Conservation (phyloP, 2,888 invertebrate species). For the Campoletis raptor region DNA sequence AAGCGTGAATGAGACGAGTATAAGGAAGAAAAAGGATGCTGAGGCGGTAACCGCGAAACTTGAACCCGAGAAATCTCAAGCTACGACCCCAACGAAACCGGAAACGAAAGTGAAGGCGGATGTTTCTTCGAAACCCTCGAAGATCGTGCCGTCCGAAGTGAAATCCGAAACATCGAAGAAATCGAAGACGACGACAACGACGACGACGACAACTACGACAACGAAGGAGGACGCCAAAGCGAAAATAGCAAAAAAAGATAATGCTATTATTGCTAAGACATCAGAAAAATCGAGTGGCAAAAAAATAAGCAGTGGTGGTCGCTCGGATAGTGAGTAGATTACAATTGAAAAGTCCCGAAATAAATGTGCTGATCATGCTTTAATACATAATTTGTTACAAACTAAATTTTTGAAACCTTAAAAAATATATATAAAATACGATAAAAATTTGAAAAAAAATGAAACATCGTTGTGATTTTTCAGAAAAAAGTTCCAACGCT, state of each 20-base stretch:
- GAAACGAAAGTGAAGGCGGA: slow-evolving; percentile 69
- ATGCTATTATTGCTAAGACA: slow-evolving; percentile 45
- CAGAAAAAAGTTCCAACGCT: slow-evolving; percentile 76
- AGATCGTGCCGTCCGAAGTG: slow-evolving; percentile 39
- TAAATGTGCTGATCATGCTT: not conserved
- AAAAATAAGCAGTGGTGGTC: slow-evolving; percentile 65
- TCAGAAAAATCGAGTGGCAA: slow-evolving; percentile 47
- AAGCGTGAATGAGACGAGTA: slow-evolving; percentile 64
- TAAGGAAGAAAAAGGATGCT: slow-evolving; percentile 9
- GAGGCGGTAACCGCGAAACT: slow-evolving; percentile 34
- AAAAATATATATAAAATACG: not conserved
- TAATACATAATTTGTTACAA: not conserved
- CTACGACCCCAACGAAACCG: slow-evolving; percentile 53
- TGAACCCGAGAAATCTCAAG: slow-evolving; percentile 43
- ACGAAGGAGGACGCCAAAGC: slow-evolving; percentile 47
- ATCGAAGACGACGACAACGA: slow-evolving; percentile 41
- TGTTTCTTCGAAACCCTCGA: slow-evolving; percentile 44
- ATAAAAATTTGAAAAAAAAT: not conserved
- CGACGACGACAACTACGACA: slow-evolving; percentile 29
- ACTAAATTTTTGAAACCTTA: not conserved
- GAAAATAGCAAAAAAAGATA: slow-evolving; percentile 49
- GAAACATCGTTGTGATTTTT: slow-evolving; percentile 5
- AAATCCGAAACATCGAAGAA: slow-evolving; percentile 64
- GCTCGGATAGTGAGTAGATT: slow-evolving; percentile 76
- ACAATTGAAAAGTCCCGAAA: not conserved